Evolutionary conservation across 2,888 invertebrate species (phyloP).

Genomic region (Eudiplozoon nipponicum): DNA sequence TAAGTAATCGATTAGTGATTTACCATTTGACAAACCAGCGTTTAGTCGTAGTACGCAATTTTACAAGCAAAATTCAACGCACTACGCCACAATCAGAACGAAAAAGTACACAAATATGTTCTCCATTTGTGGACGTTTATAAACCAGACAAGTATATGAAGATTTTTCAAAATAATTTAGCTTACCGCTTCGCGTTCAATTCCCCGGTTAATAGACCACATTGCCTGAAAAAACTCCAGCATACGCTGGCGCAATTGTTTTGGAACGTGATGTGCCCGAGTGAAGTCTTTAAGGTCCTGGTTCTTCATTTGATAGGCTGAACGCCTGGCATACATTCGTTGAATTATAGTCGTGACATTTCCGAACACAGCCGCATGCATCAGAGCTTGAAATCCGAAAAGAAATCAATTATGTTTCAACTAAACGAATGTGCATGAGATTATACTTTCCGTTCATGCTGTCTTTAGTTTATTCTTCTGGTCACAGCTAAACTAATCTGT

Average conservation of each 20-base stretch:
- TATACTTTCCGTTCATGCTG: too few relatives aligned
- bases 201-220: constrained; percentile 83
- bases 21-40: not conserved
- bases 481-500: too few relatives aligned
- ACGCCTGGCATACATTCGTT: constrained; percentile 66
- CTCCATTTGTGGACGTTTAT: too few relatives aligned
- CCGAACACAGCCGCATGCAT: constrained; percentile 93
- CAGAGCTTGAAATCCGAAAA: constrained; percentile 53
- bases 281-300: constrained; percentile 70
- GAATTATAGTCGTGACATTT: constrained; percentile 81
- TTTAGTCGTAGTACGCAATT: not conserved
- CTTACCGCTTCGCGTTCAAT: constrained; percentile 73
- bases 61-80: too few relatives aligned
- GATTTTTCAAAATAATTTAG: too few relatives aligned
- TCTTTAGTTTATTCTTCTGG: too few relatives aligned
- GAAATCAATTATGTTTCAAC: too few relatives aligned
- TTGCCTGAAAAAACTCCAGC: constrained; percentile 85
- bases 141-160: constrained; percentile 10
- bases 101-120: too few relatives aligned
- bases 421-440: too few relatives aligned
- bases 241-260: constrained; percentile 69
- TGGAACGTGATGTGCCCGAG: constrained; percentile 65
- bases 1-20: too few relatives aligned
- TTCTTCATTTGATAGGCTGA: constrained; percentile 73
- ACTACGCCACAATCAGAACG: too few relatives aligned